Conservation (phyloP, 2,113 vertebrate genomes). For the Rhinoderma darwinii region DNA sequence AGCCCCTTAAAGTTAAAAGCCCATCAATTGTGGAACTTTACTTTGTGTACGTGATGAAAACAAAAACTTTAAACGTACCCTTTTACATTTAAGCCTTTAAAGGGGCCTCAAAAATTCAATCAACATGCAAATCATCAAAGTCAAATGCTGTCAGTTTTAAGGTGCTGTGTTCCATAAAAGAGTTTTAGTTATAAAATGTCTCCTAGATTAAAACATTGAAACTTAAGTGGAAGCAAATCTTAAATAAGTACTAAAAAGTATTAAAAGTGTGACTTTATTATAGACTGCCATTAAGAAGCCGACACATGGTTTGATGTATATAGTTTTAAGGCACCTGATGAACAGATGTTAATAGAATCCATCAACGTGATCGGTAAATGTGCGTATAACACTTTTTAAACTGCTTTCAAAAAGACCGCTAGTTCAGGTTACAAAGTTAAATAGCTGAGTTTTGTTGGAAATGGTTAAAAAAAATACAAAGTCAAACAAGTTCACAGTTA, state of each 20-base stretch:
- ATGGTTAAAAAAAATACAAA: conserved; percentile 31
- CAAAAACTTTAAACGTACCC: neutral
- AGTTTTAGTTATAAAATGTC: conserved; percentile 5
- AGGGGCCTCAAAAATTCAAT: neutral
- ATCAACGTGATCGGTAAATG: conserved; percentile 27
- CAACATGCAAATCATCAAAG: neutral
- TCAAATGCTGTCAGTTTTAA: neutral
- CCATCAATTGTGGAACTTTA: too few species aligned
- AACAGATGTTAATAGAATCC: conserved; percentile 48
- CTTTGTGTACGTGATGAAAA: neutral
- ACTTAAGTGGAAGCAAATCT: neutral
- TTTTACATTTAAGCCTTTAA: neutral
- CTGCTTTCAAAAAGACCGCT: neutral
- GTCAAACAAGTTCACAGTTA: conserved; percentile 38
- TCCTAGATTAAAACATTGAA: neutral
- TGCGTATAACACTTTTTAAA: conserved; percentile 36
- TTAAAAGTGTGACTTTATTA: conserved; percentile 31
- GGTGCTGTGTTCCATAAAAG: neutral
- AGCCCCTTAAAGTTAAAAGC: too few species aligned
- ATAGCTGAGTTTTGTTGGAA: conserved; percentile 13
- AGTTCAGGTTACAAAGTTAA: conserved; percentile 32
- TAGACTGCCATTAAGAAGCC: conserved; percentile 2
- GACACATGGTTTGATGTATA: conserved; percentile 19
- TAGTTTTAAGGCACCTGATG: conserved; percentile 34
- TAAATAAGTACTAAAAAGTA: conserved; percentile 33